phyloP scores from a whole-genome alignment of 2,113 vertebrate genomes.

The Saccopteryx leptura region DNA sequence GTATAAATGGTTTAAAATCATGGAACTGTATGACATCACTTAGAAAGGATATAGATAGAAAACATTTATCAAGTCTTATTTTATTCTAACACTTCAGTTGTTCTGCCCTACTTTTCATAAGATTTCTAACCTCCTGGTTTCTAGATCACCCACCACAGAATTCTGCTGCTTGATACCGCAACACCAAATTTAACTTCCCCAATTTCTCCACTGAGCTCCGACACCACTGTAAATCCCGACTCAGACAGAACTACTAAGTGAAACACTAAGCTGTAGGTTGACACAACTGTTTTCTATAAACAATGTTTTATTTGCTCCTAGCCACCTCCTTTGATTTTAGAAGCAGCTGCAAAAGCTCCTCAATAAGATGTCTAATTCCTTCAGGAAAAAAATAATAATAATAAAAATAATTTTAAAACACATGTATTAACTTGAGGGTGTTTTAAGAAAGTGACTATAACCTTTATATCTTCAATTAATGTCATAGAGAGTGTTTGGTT shows the following conservation, averaged over 20 bases:
- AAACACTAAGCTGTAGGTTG: background rate
- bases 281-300: background rate
- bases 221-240: background rate
- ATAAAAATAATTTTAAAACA: background rate
- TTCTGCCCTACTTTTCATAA: no score
- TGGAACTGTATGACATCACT: background rate
- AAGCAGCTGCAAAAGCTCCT: background rate
- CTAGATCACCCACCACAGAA: background rate
- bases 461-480: background rate
- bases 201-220: background rate
- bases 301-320: background rate
- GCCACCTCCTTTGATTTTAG: background rate
- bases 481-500: background rate
- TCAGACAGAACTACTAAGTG: background rate
- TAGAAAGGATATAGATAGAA: background rate
- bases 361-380: background rate
- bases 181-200: background rate
- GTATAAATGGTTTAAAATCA: background rate
- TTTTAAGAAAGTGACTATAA: background rate
- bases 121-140: background rate
- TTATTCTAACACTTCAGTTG: background rate
- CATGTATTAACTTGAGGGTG: background rate
- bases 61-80: background rate
- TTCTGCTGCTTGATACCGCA: background rate
- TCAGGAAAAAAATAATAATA: constrained; percentile 2